Base-by-base conservation (phyloP, 2,888 invertebrate genomes). In the Drosophila prolongata region DNA sequence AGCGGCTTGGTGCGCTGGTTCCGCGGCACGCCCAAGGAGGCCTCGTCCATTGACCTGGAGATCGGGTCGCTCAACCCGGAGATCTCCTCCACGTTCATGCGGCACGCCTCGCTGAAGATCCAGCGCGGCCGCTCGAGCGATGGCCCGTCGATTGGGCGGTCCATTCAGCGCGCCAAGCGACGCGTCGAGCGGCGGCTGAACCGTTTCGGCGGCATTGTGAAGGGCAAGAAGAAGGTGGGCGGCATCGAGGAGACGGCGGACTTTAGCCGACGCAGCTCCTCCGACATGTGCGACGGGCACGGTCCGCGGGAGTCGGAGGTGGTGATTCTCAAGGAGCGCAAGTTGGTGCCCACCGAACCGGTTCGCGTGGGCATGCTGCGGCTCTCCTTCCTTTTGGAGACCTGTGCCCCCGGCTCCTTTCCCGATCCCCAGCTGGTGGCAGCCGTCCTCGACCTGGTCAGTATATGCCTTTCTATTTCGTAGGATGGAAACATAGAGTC, bases 401-500 rank as follows among this genome's bases (percentile, higher is more conserved):
- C 98, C 10, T 98, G 98, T 79, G 96, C 97, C 67, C 99, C 99
- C 0, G 99, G 99, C 0, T 95, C 97, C 0, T 96, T 99, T 59
- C 99, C 99, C 0, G 99, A 99, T 93, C 96, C 99, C 2, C 97
- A 98, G 81, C 94, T 99, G 37, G 95, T 99, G 91, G 98, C 98
- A 0, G 98, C 99, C 4, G 94, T 98, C 55, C 93, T 99, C 53
- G 99, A 99, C 92, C 94, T 99, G 94, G 99, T 98, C 93, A 54
- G 66, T 54, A 43, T n/a, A 16, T 3, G 9, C 0, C 30, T 6
- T 10, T 10, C 9, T 2, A 5, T 14, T 30, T 24, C 24, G 24
- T 24, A 24, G 24, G 24, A 24, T 24, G 24, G 24, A 24, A 24
- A 24, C 24, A 8, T 9, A 30, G 8, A 30, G 30, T 8, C 8